Evolutionary conservation across 2,113 vertebrate species (phyloP), one percentile per base, ranked within the genome.

Genomic region (Dipodomys spectabilis): DNA sequence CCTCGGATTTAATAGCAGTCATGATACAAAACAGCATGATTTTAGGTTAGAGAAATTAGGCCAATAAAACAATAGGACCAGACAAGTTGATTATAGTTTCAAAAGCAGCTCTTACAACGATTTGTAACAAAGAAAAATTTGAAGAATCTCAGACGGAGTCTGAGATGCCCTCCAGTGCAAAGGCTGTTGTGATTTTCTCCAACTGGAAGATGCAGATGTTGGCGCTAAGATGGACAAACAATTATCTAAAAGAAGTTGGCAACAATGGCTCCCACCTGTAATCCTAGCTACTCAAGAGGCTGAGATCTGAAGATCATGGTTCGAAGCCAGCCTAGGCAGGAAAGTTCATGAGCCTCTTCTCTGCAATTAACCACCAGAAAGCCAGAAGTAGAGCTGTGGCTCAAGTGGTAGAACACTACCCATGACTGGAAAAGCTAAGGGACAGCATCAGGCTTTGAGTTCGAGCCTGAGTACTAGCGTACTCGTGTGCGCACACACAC

Each of bases 121-220:
- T 35, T 90, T 62, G 74, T 60, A 86, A 93, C 95, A 95, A 1
- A 53, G 2, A 95, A 96, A 28, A 62, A 93, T 93, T 78, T 93
- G 90, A 92, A 95, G 28, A 82, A 92, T 13, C 74, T 60, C 53
- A 57, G 62, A 64, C 23, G 19, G 62, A 25, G 23, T 64, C 23
- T 64, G 71, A 93, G 49, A 35, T 65, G 49, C 53, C 64, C 45
- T 74, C 27, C 44, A 95, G 45, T 79, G 68, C 75, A 97, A 96
- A 77, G 28, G 72, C 83, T 60, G 82, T 35, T 86, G 30, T 75
- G 89, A 85, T 89, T 94, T 57, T 82, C 90, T 73, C 77, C 45
- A 49, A 64, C 9, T 32, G 20, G 72, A 49, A 86, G 92, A 69
- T 60, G 45, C 8, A 84, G 62, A 71, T 23, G 72, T 49, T 94